These are phyloP conservation scores for Labeo catla DNA, from an alignment of 2,113 vertebrate species.

Conservation along the genomic window DNA sequence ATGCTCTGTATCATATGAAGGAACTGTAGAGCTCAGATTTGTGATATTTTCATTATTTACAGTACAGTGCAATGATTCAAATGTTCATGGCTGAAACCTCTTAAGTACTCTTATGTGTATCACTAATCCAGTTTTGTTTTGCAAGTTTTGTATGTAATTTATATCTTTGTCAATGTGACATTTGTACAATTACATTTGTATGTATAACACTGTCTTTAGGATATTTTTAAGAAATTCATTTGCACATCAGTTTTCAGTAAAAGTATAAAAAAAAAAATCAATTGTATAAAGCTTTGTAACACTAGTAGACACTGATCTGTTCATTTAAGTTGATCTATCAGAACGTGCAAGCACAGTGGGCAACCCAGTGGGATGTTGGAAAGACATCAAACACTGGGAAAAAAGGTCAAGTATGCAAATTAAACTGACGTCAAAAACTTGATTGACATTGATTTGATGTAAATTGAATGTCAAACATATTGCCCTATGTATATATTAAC, in stretches of 20 bases:
- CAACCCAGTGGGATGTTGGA: background rate
- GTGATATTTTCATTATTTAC: background rate
- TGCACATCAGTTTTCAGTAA: background rate
- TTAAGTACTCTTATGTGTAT: background rate
- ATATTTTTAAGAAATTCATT: background rate
- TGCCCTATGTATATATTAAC: too few species aligned
- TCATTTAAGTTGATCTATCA: background rate
- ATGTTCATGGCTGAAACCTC: background rate
- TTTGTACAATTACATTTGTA: background rate
- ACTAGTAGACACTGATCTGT: background rate
- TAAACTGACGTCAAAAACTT: background rate
- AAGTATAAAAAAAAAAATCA: background rate
- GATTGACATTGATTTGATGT: background rate
- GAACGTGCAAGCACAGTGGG: background rate
- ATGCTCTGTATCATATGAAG: background rate
- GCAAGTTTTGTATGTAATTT: background rate
- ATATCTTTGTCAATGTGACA: background rate
- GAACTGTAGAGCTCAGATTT: background rate
- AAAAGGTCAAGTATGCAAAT: background rate
- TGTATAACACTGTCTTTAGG: background rate
- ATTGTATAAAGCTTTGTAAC: background rate
- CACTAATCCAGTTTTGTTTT: background rate
- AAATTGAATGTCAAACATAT: background rate
- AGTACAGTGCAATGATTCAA: background rate
- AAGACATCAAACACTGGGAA: too few species aligned